phyloP scores from a whole-genome alignment of 2,888 invertebrate species.

The Epirrhoe alternata region DNA sequence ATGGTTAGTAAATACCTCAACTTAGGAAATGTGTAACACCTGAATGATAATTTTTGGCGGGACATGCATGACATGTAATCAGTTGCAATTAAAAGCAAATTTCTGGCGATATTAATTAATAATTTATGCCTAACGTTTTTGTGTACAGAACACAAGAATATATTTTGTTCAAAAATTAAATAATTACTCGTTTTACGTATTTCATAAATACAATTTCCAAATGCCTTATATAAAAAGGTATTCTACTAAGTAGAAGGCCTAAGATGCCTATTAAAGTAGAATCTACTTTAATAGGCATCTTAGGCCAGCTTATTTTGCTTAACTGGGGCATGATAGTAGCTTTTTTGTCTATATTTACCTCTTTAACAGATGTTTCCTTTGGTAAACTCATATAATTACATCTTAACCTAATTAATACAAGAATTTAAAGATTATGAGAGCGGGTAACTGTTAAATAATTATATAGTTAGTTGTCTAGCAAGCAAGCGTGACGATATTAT shows the following conservation, averaged over 20 bases:
- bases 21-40: conserved; percentile 2
- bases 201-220: too few relatives aligned
- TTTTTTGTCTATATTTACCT: background rate
- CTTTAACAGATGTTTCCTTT: too few relatives aligned
- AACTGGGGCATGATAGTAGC: too few relatives aligned
- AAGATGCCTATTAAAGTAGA: too few relatives aligned
- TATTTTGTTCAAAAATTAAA: background rate
- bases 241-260: too few relatives aligned
- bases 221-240: too few relatives aligned
- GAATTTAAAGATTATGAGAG: conserved; percentile 41
- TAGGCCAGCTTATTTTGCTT: too few relatives aligned
- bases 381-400: background rate
- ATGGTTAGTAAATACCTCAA: too few relatives aligned
- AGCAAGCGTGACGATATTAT: conserved; percentile 46
- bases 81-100: background rate
- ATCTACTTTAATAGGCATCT: too few relatives aligned
- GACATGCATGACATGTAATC: background rate
- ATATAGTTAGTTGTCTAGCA: conserved; percentile 39
- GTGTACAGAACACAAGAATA: background rate
- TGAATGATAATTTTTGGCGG: background rate
- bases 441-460: conserved; percentile 40
- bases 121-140: background rate
- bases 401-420: conserved; percentile 17
- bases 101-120: conserved; percentile 2
- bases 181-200: too few relatives aligned